These are phyloP conservation scores for Cheilosia pagana DNA, from an alignment of 2,888 invertebrate genomes.

Conservation along the genomic window DNA sequence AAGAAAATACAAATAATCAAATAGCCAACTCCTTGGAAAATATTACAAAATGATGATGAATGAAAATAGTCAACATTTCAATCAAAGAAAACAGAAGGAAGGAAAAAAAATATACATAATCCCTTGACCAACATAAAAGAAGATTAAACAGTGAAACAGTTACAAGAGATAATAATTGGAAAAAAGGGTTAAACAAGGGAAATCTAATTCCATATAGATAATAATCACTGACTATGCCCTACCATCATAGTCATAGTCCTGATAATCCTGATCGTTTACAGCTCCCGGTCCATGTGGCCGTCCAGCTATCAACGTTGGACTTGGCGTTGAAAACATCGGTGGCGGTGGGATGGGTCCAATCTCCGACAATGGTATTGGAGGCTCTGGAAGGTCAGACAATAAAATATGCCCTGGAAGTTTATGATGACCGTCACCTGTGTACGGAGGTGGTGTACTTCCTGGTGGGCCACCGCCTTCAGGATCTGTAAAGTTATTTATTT, in stretches of 20 bases:
- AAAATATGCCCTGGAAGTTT: slow-evolving; percentile 86
- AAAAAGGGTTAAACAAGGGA: slow-evolving; percentile 10
- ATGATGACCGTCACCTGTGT: slow-evolving; percentile 80
- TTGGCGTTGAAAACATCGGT: slow-evolving; percentile 97
- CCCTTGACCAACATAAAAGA: slow-evolving; percentile 55
- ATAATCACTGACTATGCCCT: slow-evolving; percentile 77
- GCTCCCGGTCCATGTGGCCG: slow-evolving; percentile 84
- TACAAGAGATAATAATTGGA: background rate
- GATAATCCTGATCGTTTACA: slow-evolving; percentile 83
- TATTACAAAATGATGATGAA: slow-evolving; percentile 48
- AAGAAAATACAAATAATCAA: slow-evolving; percentile 5
- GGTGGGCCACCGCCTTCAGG: slow-evolving; percentile 85
- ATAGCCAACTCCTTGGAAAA: slow-evolving; percentile 17
- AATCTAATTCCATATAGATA: slow-evolving; percentile 9
- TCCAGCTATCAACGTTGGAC: slow-evolving; percentile 87
- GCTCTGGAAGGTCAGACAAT: slow-evolving; percentile 94
- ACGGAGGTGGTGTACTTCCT: slow-evolving; percentile 82
- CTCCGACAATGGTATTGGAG: slow-evolving; percentile 95
- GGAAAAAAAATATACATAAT: background rate
- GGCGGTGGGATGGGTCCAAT: slow-evolving; percentile 97
- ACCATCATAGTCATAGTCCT: slow-evolving; percentile 88
- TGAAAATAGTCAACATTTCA: slow-evolving; percentile 26
- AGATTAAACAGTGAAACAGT: slow-evolving; percentile 37
- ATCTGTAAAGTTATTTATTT: slow-evolving; percentile 83
- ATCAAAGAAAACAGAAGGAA: slow-evolving; percentile 5